Evolutionary conservation across 2,888 invertebrate genomes (phyloP).

Genomic region (Acanthosepion lycidas): DNA sequence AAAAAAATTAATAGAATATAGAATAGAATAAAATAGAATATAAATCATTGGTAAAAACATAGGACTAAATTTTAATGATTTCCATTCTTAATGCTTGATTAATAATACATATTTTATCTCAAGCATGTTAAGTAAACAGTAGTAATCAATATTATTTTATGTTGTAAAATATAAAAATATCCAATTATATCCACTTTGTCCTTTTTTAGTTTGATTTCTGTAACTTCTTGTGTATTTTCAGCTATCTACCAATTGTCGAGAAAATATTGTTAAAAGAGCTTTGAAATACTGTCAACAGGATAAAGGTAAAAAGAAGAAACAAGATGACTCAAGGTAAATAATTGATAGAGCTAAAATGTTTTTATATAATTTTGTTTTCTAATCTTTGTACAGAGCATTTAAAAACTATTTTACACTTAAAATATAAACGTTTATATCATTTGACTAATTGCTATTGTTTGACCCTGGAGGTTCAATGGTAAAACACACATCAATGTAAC

Average conservation of each 20-base stretch:
- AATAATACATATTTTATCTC: neutral
- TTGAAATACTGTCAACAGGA: conserved; percentile 68
- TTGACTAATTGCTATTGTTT: no score
- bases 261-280: conserved; percentile 70
- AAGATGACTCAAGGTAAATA: conserved; percentile 59
- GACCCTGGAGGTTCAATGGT: no score
- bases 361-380: neutral
- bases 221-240: neutral
- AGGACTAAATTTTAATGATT: neutral
- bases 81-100: neutral
- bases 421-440: no score
- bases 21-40: no score
- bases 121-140: neutral
- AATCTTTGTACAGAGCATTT: no score
- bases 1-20: neutral
- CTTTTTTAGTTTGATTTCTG: neutral
- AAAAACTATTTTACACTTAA: no score
- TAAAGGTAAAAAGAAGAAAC: conserved; percentile 64
- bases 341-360: neutral
- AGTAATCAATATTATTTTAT: neutral
- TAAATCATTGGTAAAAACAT: neutral
- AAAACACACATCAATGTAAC: no score
- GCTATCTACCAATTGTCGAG: conserved; percentile 69
- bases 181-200: neutral
- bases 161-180: neutral